Evolutionary conservation across 1,140 invertebrate genomes (phyloP).

Genomic region (Andricus grossulariae): DNA sequence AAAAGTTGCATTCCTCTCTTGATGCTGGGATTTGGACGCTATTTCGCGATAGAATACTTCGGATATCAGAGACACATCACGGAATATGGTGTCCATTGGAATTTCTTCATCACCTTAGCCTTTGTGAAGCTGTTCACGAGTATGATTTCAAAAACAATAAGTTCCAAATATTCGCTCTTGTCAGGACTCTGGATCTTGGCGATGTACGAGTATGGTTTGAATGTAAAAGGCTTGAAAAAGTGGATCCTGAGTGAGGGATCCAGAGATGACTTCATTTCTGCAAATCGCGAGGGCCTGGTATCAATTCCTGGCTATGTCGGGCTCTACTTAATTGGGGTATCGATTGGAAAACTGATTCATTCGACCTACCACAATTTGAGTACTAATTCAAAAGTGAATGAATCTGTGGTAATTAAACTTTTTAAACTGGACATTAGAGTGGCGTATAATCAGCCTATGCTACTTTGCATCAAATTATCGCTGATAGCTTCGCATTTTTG

Average conservation of each 20-base stretch:
- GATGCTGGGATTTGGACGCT: constrained; percentile 84
- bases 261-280: constrained; percentile 81
- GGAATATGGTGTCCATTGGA: constrained; percentile 98
- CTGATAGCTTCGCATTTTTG: constrained; percentile 74
- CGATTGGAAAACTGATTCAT: constrained; percentile 80
- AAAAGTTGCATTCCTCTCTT: constrained; percentile 77
- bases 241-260: constrained; percentile 83
- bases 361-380: constrained; percentile 61
- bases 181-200: constrained; percentile 77
- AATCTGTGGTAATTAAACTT: constrained; percentile 48
- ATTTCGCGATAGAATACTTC: constrained; percentile 79
- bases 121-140: constrained; percentile 86
- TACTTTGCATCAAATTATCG: constrained; percentile 68
- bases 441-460: constrained; percentile 59
- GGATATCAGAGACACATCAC: constrained; percentile 91
- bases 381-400: constrained; percentile 59
- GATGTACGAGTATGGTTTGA: constrained; percentile 84
- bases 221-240: constrained; percentile 78
- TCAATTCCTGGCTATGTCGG: constrained; percentile 90
- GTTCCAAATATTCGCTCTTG: constrained; percentile 71
- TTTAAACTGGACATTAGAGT: constrained; percentile 50
- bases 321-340: constrained; percentile 86
- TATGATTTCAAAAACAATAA: constrained; percentile 76
- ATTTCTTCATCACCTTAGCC: constrained; percentile 96
- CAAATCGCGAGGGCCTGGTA: constrained; percentile 93